phyloP scores from a whole-genome alignment of 2,113 vertebrate genomes.

The Pycnonotus jocosus region DNA sequence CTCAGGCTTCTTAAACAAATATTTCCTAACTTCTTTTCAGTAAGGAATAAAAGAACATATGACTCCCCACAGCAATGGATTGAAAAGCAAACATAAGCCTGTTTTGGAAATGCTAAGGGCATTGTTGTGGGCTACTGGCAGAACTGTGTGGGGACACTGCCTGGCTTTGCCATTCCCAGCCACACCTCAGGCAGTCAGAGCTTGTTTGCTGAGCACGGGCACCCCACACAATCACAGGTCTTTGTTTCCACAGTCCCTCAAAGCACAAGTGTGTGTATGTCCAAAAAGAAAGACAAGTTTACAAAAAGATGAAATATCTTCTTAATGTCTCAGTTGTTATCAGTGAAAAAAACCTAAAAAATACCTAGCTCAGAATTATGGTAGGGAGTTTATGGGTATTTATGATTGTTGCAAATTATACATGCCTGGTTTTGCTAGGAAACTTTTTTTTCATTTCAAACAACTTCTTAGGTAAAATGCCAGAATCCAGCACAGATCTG shows the following conservation, averaged over 20 bases:
- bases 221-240: fast-evolving
- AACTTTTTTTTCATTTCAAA: neutral
- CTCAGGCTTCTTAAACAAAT: neutral
- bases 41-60: neutral
- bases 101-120: neutral
- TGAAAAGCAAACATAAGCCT: neutral
- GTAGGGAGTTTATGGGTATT: neutral
- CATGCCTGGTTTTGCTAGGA: neutral
- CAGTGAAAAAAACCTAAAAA: neutral
- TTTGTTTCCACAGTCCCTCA: neutral
- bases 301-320: neutral
- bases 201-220: neutral
- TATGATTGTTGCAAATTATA: neutral
- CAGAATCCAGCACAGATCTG: fast-evolving
- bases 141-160: neutral
- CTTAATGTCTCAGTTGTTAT: neutral
- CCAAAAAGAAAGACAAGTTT: neutral
- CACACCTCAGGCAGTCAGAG: neutral
- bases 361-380: neutral
- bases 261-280: neutral
- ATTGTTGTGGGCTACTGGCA: neutral
- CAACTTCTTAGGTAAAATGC: neutral
- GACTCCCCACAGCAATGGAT: neutral
- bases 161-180: neutral
- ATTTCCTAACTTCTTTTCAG: conserved; percentile 16